These are phyloP conservation scores for Carollia perspicillata DNA, from an alignment of 2,113 vertebrate species.

Conservation along the genomic window DNA sequence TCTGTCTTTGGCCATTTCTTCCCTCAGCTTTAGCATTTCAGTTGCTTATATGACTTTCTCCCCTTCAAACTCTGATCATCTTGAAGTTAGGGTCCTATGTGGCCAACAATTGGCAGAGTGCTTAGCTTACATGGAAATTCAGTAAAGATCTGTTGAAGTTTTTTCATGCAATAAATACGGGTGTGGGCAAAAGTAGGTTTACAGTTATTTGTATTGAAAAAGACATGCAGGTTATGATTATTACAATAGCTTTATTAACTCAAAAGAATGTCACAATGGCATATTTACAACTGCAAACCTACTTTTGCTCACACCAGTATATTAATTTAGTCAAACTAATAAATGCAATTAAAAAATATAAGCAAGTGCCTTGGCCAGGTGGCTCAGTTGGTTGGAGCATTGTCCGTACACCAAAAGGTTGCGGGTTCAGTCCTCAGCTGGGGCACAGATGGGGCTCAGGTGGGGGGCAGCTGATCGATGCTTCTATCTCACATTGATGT, in stretches of 20 bases:
- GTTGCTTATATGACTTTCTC: not conserved
- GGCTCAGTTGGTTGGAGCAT: not conserved
- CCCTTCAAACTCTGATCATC: not conserved
- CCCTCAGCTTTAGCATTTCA: not conserved
- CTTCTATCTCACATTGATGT: too few species aligned
- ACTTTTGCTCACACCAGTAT: too few species aligned
- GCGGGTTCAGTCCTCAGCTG: not conserved
- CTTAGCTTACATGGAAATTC: not conserved
- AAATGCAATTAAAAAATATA: not conserved
- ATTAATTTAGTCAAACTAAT: slow-evolving; percentile 8
- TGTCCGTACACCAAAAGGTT: not conserved
- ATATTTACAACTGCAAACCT: not conserved
- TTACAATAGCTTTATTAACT: not conserved
- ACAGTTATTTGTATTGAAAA: not conserved
- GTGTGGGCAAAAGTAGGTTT: not conserved
- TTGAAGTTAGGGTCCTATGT: not conserved
- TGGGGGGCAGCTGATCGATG: too few species aligned
- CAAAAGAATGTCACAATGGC: not conserved
- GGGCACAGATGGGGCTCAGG: not conserved
- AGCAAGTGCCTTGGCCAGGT: not conserved
- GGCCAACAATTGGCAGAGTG: not conserved
- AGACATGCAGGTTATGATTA: not conserved
- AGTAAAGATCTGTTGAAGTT: not conserved
- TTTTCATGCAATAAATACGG: not conserved
- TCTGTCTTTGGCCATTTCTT: not conserved